Evolutionary conservation across 2,797 vertebrate species (phyloP), one percentile per base, ranked within the genome.

Genomic region (Gila robusta): DNA sequence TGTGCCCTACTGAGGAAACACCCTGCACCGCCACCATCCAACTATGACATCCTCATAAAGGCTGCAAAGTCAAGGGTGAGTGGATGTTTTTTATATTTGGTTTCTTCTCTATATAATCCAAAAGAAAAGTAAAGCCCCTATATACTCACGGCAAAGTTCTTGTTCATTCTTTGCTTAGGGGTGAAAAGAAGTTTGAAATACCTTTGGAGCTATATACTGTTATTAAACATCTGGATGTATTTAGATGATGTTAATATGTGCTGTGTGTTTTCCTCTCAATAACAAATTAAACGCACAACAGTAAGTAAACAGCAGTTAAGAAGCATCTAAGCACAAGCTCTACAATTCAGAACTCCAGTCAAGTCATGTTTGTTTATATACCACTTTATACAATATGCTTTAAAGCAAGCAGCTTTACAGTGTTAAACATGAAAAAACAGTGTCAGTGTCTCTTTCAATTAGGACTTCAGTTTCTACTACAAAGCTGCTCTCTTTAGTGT

Each of bases 1-100:
- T 97, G 98, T 59, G 98, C 98, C 62, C 87, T 99, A 87, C 96
- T 99, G 90, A 94, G 98, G 89, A 99, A 99, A 92, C 98, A 99
- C 92, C 98, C 98, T 0, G 96, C 98, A 4, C 98, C 98, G 3
- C 98, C 98, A 6, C 97, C 96, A 0, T 99, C 98, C 3, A 99
- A 98, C 94, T 99, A 99, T 0, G 98, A 99, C 91, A 96, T 99
- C 91, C 96, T 99, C 86, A 94, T 96, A 85, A 99, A 98, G 86
- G 97, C 98, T 3, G 96, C 96, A 21, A 97, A 96, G 88, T 98
- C 97, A 37, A 97, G 97, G 95, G 98, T 96, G 54, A 28, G 77
- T 72, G n/a, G 1, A 67, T 62, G 21, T 28, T 26, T 0, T 35
- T 35, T 52, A 19, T 62, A 62, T 59, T n/a, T 26, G 5, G 7